Percentiles rank a stretch among this genome's conserved stretches.
Conservation (phyloP, 2,888 invertebrate species). For the Drosophila pseudotalamancana region DNA sequence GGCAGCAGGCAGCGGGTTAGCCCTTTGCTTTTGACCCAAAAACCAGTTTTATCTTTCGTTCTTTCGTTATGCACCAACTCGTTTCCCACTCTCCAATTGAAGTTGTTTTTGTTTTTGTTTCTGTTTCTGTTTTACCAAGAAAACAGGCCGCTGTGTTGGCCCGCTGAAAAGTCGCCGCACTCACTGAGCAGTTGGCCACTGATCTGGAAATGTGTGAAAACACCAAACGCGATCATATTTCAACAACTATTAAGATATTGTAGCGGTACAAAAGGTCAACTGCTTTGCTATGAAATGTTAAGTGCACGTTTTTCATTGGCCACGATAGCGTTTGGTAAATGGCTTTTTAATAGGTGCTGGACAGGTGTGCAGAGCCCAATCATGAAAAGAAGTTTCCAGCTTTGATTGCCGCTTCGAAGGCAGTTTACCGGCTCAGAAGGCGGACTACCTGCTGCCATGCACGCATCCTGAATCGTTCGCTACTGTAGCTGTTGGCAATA, state of each 20-base stretch:
- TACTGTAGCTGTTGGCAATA: not conserved
- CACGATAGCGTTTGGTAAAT: slow-evolving; percentile 44
- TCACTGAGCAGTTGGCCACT: slow-evolving; percentile 23
- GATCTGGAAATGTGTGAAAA: slow-evolving; percentile 67
- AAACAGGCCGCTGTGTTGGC: slow-evolving; percentile 29
- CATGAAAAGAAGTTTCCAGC: slow-evolving; percentile 4
- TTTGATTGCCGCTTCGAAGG: slow-evolving; percentile 9
- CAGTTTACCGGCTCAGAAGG: not conserved
- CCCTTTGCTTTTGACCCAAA: slow-evolving; percentile 65
- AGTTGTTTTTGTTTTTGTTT: slow-evolving; percentile 34
- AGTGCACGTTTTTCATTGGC: not conserved
- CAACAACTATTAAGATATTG: not conserved
- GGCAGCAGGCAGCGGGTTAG: slow-evolving; percentile 31
- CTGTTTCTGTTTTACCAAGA: no score
- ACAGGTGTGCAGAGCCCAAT: slow-evolving; percentile 21
- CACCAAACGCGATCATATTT: slow-evolving; percentile 32
- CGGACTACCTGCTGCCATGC: slow-evolving; percentile 29
- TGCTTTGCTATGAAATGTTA: not conserved
- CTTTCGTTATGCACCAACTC: slow-evolving; percentile 55
- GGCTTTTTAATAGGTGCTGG: slow-evolving; percentile 60
- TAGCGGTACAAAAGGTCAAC: not conserved
- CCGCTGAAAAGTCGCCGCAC: slow-evolving; percentile 24
- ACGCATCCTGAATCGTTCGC: slow-evolving; percentile 4
- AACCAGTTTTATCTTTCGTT: slow-evolving; percentile 64
- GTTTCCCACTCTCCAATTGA: slow-evolving; percentile 39